Evolutionary conservation across 2,888 invertebrate species (phyloP), one percentile per base, ranked within the genome.

Genomic region (Agrilus mali): DNA sequence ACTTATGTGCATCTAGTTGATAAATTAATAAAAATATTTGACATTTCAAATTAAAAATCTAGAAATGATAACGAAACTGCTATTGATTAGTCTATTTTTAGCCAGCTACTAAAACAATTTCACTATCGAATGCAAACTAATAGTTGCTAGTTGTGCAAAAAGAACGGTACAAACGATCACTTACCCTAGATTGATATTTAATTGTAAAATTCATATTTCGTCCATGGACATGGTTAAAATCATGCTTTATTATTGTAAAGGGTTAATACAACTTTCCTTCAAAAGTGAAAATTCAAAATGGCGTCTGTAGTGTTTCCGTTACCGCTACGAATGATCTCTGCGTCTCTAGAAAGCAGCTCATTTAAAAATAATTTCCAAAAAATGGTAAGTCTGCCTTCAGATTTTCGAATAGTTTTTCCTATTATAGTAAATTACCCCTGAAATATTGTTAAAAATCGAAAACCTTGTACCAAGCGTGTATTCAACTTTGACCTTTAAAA

Each of bases 271-370:
- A 31, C 38, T 42, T 49, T 47, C 46, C 44, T 45, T 66, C 65
- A 66, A 67, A 67, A 67, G 68, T 66, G 66, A 67, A 66, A 67
- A 66, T 64, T 59, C 68, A 68, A 68, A 58, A 68, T 68, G 68
- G 68, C 67, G 51, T 54, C 57, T 55, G 50, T 47, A 53, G 54
- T 53, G 58, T 56, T 64, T 61, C 65, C 60, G 60, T 58, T 57
- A 51, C 47, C 44, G 50, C 58, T 55, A 56, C 58, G 57, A 49
- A 55, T 58, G 27, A 27, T 27, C 27, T 27, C 27, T 10, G 27
- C 27, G 27, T 27, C 10, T 8, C 27, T 10, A 27, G 10, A 27
- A 10, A 27, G 27, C 27, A 27, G 10, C 27, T 27, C 10, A 10
- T 27, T 27, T 27, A 27, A 1, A 10, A 27, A 27, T 27, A 27